Evolutionary conservation across 1,140 invertebrate genomes (phyloP), one percentile per base, ranked within the genome.

Genomic region (Macrotrachela quadricornifera): DNA sequence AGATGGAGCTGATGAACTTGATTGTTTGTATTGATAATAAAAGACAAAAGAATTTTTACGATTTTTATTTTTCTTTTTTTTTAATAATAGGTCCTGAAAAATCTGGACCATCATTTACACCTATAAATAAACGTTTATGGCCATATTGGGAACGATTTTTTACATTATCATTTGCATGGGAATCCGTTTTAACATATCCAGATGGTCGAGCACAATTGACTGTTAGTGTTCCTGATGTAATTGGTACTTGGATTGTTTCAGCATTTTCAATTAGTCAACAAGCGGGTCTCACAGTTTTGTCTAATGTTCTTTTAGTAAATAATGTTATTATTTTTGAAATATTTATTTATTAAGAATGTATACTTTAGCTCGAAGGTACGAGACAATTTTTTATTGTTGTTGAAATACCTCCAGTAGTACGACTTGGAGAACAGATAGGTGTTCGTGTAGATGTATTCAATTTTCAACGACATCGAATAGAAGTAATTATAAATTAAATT

Each of bases 301-400:
- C 21, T 2, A 30, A 30, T 30, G 21, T 30, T 30, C 21, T 30
- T 8, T 4, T 30, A 8, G 21, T 30, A 30, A 30, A n/a, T n/a
- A 30, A 30, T 30, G 8, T 4, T 30, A 4, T 2, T 30, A 30
- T 30, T 30, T 30, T 30, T 30, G 21, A 30, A n/a, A 30, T 8
- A 30, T 30, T 8, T 30, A 30, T 30, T 8, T 30, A 4, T 4
- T 8, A 30, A 21, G 72, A 75, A 11, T 74, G 73, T 48, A 80
- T 85, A 0, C 73, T 64, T 75, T 79, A 69, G 62, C 64, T 64
- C 52, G 63, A 67, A 37, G 85, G 82, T 6, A 78, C 85, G 0
- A 71, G 85, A 15, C 85, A 85, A 21, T 91, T 95, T 74, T 92
- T 82, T 66, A 90, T 94, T 46, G 85, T 83, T 59, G 82, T 94